Evolutionary conservation across 1,140 invertebrate genomes (phyloP).

Genomic region (Caenorhabditis brenneri): DNA sequence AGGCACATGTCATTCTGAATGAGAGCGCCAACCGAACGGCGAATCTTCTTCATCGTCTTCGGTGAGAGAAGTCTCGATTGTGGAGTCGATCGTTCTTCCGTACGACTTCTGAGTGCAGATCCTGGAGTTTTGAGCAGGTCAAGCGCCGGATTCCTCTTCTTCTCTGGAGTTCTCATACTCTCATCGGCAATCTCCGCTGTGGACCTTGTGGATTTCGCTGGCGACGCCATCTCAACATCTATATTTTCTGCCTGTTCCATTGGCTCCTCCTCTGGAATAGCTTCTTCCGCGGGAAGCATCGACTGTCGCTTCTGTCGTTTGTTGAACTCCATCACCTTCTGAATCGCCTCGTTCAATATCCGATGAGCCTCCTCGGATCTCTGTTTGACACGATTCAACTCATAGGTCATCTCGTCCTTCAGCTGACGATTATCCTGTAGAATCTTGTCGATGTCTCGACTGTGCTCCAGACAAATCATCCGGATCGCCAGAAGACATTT

Average conservation of each 20-base stretch:
- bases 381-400: neutral
- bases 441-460: neutral
- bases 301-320: neutral
- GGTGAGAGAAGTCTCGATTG: neutral
- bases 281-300: neutral
- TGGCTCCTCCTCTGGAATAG: neutral
- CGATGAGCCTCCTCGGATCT: neutral
- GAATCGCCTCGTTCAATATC: neutral
- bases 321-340: neutral
- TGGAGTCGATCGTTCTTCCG: neutral
- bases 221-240: neutral
- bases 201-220: too few species aligned
- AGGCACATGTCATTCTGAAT: neutral
- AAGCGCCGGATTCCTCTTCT: neutral
- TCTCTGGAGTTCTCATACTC: neutral
- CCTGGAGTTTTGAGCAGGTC: neutral
- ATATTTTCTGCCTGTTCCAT: neutral
- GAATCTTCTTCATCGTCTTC: constrained; percentile 4
- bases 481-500: constrained; percentile 10
- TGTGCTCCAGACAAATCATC: constrained; percentile 17
- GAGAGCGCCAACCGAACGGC: neutral
- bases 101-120: neutral
- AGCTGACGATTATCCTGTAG: constrained; percentile 24
- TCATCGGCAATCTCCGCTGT: neutral
- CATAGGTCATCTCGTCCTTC: constrained; percentile 12